Conservation (phyloP, 2,888 invertebrate genomes). For the Macropis europaea region DNA sequence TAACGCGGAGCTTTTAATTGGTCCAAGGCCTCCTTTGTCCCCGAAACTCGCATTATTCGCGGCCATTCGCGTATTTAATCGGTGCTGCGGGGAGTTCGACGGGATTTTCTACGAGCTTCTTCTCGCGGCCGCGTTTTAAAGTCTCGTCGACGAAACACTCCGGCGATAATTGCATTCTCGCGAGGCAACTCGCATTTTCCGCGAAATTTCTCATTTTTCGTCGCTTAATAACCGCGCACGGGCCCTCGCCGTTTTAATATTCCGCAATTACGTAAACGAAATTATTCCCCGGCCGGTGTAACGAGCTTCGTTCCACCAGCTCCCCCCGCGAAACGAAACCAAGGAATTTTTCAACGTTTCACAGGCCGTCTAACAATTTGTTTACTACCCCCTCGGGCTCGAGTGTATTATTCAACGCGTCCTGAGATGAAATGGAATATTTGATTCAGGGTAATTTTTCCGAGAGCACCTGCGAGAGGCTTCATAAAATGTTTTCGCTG, state of each 20-base stretch:
- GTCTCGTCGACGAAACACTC: neutral
- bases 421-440: neutral
- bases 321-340: neutral
- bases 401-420: neutral
- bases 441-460: neutral
- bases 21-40: conserved; percentile 43
- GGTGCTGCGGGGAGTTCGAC: conserved; percentile 31
- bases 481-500: too few relatives aligned
- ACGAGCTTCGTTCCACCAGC: conserved; percentile 27
- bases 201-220: conserved; percentile 31
- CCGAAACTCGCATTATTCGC: conserved; percentile 44
- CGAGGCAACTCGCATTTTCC: conserved; percentile 13
- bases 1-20: conserved; percentile 46
- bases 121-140: too few relatives aligned
- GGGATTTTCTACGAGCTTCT: conserved; percentile 10
- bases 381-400: neutral
- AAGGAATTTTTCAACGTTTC: conserved; percentile 26
- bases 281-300: conserved; percentile 11
- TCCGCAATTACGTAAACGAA: conserved; percentile 45
- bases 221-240: conserved; percentile 19
- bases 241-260: conserved; percentile 43
- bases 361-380: conserved; percentile 3
- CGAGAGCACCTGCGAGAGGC: neutral
- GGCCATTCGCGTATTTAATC: conserved; percentile 60
- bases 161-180: conserved; percentile 37